Percentiles rank a stretch among this genome's conserved stretches.
These are phyloP conservation scores for Helicoverpa armigera DNA, from an alignment of 1,140 invertebrate genomes.

Conservation along the genomic window DNA sequence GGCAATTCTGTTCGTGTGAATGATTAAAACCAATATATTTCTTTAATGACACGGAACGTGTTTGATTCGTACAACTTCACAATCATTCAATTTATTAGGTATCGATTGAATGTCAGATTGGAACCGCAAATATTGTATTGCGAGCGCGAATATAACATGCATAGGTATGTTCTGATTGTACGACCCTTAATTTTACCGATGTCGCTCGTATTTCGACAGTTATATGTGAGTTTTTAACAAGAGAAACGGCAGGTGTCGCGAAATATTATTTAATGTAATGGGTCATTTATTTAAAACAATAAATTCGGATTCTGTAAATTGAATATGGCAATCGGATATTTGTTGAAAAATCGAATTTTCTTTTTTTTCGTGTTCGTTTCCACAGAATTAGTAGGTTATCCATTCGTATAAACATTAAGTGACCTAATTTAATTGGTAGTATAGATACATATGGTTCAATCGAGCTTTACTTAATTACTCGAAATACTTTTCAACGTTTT, in stretches of 20 bases:
- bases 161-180: neutral
- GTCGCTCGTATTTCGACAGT: neutral
- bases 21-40: neutral
- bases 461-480: slow-evolving; percentile 1
- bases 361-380: neutral
- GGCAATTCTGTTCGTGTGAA: too few species aligned
- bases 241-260: neutral
- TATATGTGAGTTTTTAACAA: neutral
- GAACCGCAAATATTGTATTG: neutral
- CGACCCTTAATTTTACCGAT: neutral
- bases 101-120: neutral
- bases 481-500: slow-evolving; percentile 8
- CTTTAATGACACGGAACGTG: neutral
- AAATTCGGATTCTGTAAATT: neutral
- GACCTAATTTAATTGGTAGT: slow-evolving; percentile 11
- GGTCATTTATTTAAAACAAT: neutral
- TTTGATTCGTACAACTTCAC: neutral
- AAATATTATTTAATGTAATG: too few species aligned
- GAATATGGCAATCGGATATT: neutral
- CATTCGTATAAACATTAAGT: slow-evolving; percentile 14
- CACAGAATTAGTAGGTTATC: slow-evolving; percentile 3
- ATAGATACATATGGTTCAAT: neutral
- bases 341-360: neutral
- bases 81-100: neutral
- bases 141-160: neutral